Evolutionary conservation across 2,113 vertebrate species (phyloP).

Genomic region (Tor tambroides): DNA sequence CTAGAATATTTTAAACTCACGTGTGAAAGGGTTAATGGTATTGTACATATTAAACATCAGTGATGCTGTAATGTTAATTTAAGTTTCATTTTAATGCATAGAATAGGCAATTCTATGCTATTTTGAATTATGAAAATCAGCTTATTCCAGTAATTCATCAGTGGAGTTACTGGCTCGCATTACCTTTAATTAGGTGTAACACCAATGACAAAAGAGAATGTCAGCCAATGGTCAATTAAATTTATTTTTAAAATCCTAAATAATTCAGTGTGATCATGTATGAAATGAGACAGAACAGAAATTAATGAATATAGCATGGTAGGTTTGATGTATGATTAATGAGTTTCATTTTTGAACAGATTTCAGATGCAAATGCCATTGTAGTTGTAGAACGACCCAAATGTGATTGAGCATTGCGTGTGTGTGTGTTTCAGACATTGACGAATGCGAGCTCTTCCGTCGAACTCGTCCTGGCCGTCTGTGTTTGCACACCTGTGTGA

Average conservation of each 20-base stretch:
- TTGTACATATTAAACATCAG: too few relatives aligned
- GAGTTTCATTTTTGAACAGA: background rate
- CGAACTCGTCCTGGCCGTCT: slow-evolving; percentile 71
- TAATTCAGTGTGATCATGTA: slow-evolving; percentile 18
- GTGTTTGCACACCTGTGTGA: slow-evolving; percentile 81
- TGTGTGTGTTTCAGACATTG: slow-evolving; percentile 74
- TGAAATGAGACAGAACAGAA: slow-evolving; percentile 9
- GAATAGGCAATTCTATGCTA: background rate
- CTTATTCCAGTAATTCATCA: background rate
- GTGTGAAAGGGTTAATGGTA: too few relatives aligned
- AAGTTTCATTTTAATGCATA: too few relatives aligned
- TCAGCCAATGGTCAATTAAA: background rate
- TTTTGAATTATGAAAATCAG: background rate
- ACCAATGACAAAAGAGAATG: background rate
- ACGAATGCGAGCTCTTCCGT: slow-evolving; percentile 83
- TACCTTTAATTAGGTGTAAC: background rate
- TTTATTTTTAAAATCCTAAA: background rate
- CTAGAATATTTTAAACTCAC: too few relatives aligned
- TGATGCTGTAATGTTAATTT: too few relatives aligned
- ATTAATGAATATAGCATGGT: background rate
- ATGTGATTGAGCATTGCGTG: background rate
- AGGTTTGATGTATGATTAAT: background rate
- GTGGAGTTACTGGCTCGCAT: background rate
- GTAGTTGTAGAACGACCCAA: background rate
- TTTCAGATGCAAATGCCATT: background rate